Evolutionary conservation across 1,140 invertebrate genomes (phyloP).

Genomic region (Caenorhabditis remanei): DNA sequence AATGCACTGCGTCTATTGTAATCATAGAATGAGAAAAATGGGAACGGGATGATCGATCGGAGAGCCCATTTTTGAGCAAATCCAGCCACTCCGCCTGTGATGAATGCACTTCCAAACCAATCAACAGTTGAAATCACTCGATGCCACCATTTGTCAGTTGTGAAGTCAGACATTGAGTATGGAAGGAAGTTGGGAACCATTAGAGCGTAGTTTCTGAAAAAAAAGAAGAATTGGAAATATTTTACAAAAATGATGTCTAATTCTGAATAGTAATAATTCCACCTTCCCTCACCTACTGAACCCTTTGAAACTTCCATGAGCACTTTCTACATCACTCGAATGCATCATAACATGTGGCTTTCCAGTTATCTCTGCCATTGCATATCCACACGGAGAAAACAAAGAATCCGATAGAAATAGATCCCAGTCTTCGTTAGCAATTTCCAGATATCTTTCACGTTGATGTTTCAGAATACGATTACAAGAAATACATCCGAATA

Average conservation of each 20-base stretch:
- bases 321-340: slow-evolving; percentile 33
- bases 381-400: slow-evolving; percentile 41
- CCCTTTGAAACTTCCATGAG: slow-evolving; percentile 30
- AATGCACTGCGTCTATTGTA: slow-evolving; percentile 17
- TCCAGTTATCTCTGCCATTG: slow-evolving; percentile 36
- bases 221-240: background rate
- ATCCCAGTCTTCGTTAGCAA: slow-evolving; percentile 23
- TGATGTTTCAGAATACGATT: slow-evolving; percentile 7
- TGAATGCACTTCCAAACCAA: slow-evolving; percentile 18
- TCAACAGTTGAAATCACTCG: slow-evolving; percentile 38
- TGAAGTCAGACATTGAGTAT: slow-evolving; percentile 40
- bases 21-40: slow-evolving; percentile 34
- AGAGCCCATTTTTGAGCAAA: slow-evolving; percentile 44
- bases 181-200: slow-evolving; percentile 31
- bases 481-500: slow-evolving; percentile 23
- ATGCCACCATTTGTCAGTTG: slow-evolving; percentile 23
- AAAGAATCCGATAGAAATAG: slow-evolving; percentile 34
- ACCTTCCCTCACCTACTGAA: background rate
- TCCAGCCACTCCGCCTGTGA: slow-evolving; percentile 13
- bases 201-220: slow-evolving; percentile 43
- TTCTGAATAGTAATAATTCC: background rate
- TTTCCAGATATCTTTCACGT: background rate
- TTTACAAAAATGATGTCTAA: no score
- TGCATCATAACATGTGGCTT: slow-evolving; percentile 48
- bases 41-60: slow-evolving; percentile 16